phyloP scores from a whole-genome alignment of 2,888 invertebrate genomes.

The Zaprionus bogoriensis region DNA sequence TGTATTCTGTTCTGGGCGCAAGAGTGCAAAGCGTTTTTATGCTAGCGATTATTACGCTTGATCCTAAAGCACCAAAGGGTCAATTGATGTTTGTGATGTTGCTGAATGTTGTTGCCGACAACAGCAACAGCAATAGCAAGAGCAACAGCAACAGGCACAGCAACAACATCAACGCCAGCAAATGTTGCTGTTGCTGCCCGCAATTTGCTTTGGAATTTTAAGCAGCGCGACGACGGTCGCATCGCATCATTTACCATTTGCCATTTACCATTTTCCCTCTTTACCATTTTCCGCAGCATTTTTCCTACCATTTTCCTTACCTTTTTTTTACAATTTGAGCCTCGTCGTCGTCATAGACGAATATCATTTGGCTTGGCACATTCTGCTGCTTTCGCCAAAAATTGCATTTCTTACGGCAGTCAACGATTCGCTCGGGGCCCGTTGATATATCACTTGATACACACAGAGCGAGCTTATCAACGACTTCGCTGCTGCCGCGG shows the following conservation, averaged over 20 bases:
- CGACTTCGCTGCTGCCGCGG: neutral
- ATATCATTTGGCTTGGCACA: constrained; percentile 51
- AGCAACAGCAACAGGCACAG: constrained; percentile 49
- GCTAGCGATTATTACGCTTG: constrained; percentile 81
- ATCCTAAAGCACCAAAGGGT: constrained; percentile 79
- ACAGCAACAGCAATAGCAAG: constrained; percentile 41
- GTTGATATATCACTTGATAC: constrained; percentile 2
- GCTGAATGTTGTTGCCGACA: constrained; percentile 63
- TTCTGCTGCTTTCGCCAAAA: constrained; percentile 20
- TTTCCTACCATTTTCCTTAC: neutral
- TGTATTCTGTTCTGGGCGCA: constrained; percentile 47
- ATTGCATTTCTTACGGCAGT: constrained; percentile 17
- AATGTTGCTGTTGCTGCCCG: constrained; percentile 51
- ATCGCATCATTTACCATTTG: constrained; percentile 53
- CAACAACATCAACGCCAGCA: constrained; percentile 14
- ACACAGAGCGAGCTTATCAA: too few species aligned
- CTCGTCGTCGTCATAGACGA: constrained; percentile 45
- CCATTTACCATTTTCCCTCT: constrained; percentile 46
- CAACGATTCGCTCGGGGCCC: too few species aligned
- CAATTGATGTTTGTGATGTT: constrained; percentile 81
- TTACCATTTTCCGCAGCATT: constrained; percentile 13
- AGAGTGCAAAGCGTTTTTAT: constrained; percentile 79
- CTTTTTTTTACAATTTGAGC: constrained; percentile 31
- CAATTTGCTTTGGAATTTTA: constrained; percentile 80
- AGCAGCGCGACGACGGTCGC: constrained; percentile 66